Evolutionary conservation across 2,797 vertebrate genomes (phyloP).

Genomic region (Chiloscyllium punctatum): DNA sequence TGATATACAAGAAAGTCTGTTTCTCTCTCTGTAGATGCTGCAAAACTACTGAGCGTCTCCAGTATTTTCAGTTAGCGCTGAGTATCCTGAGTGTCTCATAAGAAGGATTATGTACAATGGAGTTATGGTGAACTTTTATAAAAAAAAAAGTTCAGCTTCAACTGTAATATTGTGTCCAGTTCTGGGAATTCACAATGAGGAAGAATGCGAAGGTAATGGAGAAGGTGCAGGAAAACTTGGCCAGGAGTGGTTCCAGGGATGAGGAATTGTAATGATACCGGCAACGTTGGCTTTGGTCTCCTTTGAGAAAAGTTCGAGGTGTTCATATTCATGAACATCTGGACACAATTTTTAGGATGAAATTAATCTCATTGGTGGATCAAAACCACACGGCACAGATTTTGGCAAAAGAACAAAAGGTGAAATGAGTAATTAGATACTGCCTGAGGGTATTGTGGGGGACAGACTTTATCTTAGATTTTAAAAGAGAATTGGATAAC

Average conservation of each 20-base stretch:
- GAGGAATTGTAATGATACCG: not conserved
- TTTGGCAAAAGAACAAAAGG: not conserved
- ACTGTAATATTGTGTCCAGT: not conserved
- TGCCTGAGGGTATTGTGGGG: not conserved
- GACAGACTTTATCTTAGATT: not conserved
- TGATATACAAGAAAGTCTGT: no score
- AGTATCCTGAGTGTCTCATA: not conserved
- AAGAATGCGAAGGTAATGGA: not conserved
- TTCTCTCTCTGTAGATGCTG: no score
- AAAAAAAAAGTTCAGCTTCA: not conserved
- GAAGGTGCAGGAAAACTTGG: not conserved
- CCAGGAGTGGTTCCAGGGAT: not conserved
- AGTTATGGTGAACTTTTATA: not conserved
- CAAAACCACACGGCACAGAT: not conserved
- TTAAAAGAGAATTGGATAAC: not conserved
- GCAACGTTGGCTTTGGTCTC: no score
- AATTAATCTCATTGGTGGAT: not conserved
- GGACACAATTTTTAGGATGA: not conserved
- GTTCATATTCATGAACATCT: not conserved
- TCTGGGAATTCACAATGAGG: not conserved
- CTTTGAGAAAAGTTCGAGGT: not conserved
- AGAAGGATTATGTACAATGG: not conserved
- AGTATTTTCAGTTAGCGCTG: no score
- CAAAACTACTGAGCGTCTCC: no score
- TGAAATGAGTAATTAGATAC: not conserved